Evolutionary conservation across 2,797 vertebrate species (phyloP), one percentile per base, ranked within the genome.

Genomic region (Streptopelia turtur): DNA sequence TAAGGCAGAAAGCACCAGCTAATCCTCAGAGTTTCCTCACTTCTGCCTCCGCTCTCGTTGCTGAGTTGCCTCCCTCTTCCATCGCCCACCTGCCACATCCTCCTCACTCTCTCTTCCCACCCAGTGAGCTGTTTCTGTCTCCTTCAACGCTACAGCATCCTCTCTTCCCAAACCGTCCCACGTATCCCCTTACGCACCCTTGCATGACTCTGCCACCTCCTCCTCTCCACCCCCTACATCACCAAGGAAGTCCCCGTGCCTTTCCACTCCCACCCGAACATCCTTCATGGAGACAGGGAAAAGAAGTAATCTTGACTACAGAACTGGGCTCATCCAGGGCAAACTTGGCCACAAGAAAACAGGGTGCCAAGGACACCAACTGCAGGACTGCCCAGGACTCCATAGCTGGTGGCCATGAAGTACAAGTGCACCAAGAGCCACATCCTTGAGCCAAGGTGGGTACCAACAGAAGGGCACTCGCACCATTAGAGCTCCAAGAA

Each of bases 11-110:
- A 87, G 74, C 27, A 83, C 52, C n/a, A 41, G 52, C 64, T 60
- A 89, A 96, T 68, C 59, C 82, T 89, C 64, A 28, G 33, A 57
- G 49, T 47, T 69, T 83, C 66, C 76, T 91, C 75, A 68, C 72
- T 85, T 87, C 57, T 89, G 72, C 83, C 91, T 94, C 65, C 18
- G 5, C 71, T 81, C 65, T 76, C 61, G 52, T 37, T 78, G 76
- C 74, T 86, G 83, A 92, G 49, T 30, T 66, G 33, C 88, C 75
- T 92, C 60, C 91, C 56, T 68, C 49, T 80, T 43, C 53, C 63
- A 27, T 41, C 81, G 4, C 80, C 77, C 86, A 92, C 91, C 77
- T 47, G 45, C 85, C 83, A 89, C 89, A 86, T 94, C 81, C 83
- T 87, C 90, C 81, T 90, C 5, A 0, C 30, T 63, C 60, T 13